These are phyloP conservation scores for Dicranocentrus wangi DNA, from an alignment of 2,888 invertebrate genomes.

Conservation along the genomic window DNA sequence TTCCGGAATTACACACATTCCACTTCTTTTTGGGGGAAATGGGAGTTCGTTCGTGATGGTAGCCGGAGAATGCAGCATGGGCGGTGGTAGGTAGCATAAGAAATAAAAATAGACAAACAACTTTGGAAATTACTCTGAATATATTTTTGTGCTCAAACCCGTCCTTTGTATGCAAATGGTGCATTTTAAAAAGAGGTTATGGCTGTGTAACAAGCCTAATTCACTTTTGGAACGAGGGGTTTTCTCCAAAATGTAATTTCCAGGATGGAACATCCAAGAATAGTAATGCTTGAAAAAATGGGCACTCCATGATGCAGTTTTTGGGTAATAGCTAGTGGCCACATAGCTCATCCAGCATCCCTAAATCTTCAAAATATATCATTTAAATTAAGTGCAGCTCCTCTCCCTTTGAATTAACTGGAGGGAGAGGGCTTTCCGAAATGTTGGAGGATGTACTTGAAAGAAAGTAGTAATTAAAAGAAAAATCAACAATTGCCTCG, in stretches of 20 bases:
- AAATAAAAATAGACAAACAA: slow-evolving; percentile 33
- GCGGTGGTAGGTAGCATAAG: slow-evolving; percentile 2
- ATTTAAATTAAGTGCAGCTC: slow-evolving; percentile 2
- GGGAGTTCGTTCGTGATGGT: background rate
- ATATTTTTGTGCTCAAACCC: background rate
- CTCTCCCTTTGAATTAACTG: background rate
- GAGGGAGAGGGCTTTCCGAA: too few species aligned
- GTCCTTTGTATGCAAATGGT: slow-evolving; percentile 4
- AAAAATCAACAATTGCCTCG: background rate
- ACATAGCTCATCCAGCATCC: too few species aligned
- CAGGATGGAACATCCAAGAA: too few species aligned
- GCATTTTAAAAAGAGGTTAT: slow-evolving; percentile 18
- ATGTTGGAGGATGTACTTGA: background rate
- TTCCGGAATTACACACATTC: too few species aligned
- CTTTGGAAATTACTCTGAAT: background rate
- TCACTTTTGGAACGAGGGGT: background rate
- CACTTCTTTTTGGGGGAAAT: background rate
- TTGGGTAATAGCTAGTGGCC: too few species aligned
- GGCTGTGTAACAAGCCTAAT: slow-evolving; percentile 25
- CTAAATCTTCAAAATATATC: background rate
- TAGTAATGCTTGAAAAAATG: too few species aligned
- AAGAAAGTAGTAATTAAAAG: slow-evolving; percentile 9
- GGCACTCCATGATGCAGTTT: too few species aligned
- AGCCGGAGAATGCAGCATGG: too few species aligned
- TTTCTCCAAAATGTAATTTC: background rate